A percentile compares a stretch with the other conserved stretches of the same genome.
Conservation (phyloP, 1,140 invertebrate genomes). For the Ceratina calcarata region DNA sequence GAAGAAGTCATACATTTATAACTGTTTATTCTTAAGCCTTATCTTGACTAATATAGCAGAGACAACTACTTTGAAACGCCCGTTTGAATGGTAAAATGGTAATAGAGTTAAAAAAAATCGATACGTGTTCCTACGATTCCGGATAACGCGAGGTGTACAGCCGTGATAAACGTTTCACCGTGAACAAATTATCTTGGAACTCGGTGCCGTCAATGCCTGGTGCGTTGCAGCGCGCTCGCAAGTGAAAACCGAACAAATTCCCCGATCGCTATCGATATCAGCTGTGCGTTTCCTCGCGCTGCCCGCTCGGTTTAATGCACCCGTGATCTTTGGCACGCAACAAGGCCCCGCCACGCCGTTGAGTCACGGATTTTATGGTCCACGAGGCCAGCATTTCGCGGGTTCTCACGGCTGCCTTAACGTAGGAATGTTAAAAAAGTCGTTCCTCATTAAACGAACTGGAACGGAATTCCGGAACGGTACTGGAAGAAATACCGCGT, state of each 20-base stretch:
- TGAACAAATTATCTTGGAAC: not conserved
- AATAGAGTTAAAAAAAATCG: not conserved
- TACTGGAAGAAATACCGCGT: constrained; percentile 53
- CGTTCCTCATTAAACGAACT: constrained; percentile 66
- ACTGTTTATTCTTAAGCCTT: too few relatives aligned
- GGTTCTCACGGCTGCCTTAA: constrained; percentile 62
- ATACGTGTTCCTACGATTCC: not conserved
- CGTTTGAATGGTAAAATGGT: too few relatives aligned
- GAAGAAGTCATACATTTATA: not conserved
- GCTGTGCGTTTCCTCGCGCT: constrained; percentile 12
- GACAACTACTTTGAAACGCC: too few relatives aligned
- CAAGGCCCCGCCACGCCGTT: constrained; percentile 34
- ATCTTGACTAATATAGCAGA: too few relatives aligned
- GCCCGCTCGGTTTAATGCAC: constrained; percentile 29
- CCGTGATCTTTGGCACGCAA: constrained; percentile 44
- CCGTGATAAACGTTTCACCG: constrained; percentile 4
- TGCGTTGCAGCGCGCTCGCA: not conserved
- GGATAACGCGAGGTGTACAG: not conserved
- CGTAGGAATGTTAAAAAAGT: constrained; percentile 61
- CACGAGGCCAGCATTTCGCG: constrained; percentile 61
- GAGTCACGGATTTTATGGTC: constrained; percentile 63
- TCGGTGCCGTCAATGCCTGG: not conserved
- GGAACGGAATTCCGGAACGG: constrained; percentile 67
- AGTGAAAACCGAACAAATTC: constrained; percentile 8
- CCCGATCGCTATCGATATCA: constrained; percentile 19